Base-by-base conservation (phyloP, 2,113 vertebrate genomes). In the Zosterops borbonicus region DNA sequence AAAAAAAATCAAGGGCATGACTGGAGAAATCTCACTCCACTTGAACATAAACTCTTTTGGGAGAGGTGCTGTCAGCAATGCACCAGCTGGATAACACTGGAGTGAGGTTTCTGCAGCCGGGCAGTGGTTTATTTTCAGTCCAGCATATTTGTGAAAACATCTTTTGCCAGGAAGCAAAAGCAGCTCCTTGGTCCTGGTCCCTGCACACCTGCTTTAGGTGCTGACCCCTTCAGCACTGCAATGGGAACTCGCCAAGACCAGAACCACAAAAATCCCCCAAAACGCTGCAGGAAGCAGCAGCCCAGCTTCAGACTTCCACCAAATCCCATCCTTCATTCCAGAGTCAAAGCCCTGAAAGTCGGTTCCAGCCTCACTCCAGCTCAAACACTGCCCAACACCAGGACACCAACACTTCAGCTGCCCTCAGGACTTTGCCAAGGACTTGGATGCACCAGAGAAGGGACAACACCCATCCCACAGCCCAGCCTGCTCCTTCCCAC, bases 171-270 rank as follows among this genome's bases (percentile, higher is more conserved):
- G 31, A 65, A 58, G 50, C 2, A 1, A 31, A 70, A 85, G 42
- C 41, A 20, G 39, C 55, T 39, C 18, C 59, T 16, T 17, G 15
- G 41, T 33, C 46, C 25, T 21, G 24, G 46, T 2, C 37, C 49
- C 76, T 39, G 39, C 39, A 39, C 39, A 39, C 39, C 39, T 67
- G 59, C 70, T 85, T 29, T 5, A 22, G 55, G 39, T 0, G 2
- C 3, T 2, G 42, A 50, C 29, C 42, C 68, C 23, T 39, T 33
- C 83, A 74, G 56, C 71, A n/a, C 12, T 3, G 27, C n/a, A 5
- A 12, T 0, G 17, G 55, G 20, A 78, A 75, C 0, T 2, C 9
- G 56, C 77, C 64, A 35, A 17, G 39, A 52, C 1, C 0, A 0
- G 52, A 52, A 56, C 28, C 56, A 49, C 12, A 41, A 60, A 89